Conservation (phyloP, 2,797 vertebrate genomes). For the Podarcis siculus region DNA sequence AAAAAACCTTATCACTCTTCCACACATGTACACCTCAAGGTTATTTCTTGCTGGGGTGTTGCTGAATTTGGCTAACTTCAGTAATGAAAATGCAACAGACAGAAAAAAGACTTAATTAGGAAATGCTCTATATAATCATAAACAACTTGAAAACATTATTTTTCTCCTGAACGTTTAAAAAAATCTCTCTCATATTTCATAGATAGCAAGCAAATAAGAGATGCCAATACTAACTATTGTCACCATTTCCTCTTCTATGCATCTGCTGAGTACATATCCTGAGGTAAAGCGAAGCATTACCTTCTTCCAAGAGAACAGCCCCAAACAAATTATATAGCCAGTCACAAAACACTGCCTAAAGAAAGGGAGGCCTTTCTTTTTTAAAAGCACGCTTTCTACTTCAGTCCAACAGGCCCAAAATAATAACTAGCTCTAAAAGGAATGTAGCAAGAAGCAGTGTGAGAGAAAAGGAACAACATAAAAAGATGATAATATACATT, state of each 20-base stretch:
- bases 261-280: not conserved
- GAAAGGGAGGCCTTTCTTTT: not conserved
- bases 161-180: not conserved
- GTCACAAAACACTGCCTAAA: conserved; percentile 8
- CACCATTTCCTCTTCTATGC: not conserved
- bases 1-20: not conserved
- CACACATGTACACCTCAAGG: not conserved
- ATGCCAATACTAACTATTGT: not conserved
- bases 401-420: not conserved
- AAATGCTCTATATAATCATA: not conserved
- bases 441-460: not conserved
- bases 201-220: not conserved
- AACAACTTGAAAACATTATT: not conserved
- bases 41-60: not conserved
- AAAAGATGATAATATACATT: not conserved
- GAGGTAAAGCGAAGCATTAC: not conserved
- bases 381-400: not conserved
- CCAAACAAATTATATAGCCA: not conserved
- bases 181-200: too few species aligned
- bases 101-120: not conserved
- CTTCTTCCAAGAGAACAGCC: not conserved
- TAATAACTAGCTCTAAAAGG: not conserved
- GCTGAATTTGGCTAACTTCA: not conserved
- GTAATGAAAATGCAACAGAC: not conserved
- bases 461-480: not conserved